Evolutionary conservation across 2,888 invertebrate genomes (phyloP).

Genomic region (Leptinotarsa juncta): DNA sequence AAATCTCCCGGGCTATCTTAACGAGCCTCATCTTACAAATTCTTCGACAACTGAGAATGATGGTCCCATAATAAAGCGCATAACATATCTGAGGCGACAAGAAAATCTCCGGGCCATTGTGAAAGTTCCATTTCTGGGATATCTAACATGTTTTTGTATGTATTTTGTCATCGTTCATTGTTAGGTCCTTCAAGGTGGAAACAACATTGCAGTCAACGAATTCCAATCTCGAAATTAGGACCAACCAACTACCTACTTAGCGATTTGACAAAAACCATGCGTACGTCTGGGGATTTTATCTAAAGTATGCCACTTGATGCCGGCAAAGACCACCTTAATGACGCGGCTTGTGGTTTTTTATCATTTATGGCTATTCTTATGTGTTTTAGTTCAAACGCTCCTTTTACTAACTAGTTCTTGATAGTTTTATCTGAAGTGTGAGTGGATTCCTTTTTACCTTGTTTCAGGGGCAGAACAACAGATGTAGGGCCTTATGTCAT

Average conservation of each 20-base stretch:
- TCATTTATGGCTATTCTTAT: constrained; percentile 36
- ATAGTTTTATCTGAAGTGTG: constrained; percentile 19
- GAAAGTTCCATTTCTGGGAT: constrained; percentile 13
- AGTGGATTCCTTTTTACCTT: constrained; percentile 12
- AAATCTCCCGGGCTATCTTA: background rate
- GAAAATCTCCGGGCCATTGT: constrained; percentile 18
- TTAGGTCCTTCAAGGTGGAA: constrained; percentile 15
- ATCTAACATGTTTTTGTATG: constrained; percentile 17
- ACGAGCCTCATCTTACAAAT: constrained; percentile 16
- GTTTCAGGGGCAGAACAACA: background rate
- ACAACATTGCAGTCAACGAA: constrained; percentile 8
- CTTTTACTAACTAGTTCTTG: constrained; percentile 7
- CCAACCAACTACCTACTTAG: constrained; percentile 53
- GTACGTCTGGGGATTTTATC: constrained; percentile 53
- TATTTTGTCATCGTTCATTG: constrained; percentile 14
- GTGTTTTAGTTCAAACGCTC: constrained; percentile 24
- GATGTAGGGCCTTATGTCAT: background rate
- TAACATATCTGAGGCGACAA: constrained; percentile 15
- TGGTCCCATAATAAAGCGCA: constrained; percentile 5
- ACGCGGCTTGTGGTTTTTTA: constrained; percentile 43
- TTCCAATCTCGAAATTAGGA: constrained; percentile 6
- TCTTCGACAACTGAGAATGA: constrained; percentile 12
- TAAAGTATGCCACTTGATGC: constrained; percentile 55
- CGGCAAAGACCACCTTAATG: constrained; percentile 53
- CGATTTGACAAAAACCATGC: constrained; percentile 59